These are phyloP conservation scores for Drosophila ambigua DNA, from an alignment of 1,140 invertebrate species.

Conservation along the genomic window DNA sequence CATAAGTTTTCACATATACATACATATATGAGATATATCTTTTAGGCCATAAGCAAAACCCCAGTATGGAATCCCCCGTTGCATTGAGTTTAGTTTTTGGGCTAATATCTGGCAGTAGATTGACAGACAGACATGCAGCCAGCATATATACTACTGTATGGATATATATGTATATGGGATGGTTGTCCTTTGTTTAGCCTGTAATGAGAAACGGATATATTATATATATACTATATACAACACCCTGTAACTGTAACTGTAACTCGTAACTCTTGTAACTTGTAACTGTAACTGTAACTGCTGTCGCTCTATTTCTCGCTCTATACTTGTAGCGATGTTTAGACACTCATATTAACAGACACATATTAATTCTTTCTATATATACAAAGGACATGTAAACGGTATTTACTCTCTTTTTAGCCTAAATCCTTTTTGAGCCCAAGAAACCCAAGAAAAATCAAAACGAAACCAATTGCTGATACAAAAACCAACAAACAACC, in stretches of 20 bases:
- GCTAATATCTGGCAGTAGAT: constrained; percentile 24
- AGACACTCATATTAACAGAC: constrained; percentile 53
- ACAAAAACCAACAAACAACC: constrained; percentile 9
- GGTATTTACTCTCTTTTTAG: constrained; percentile 74
- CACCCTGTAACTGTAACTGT: constrained; percentile 40
- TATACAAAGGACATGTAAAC: constrained; percentile 69
- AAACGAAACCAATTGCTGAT: constrained; percentile 59
- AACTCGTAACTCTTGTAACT: constrained; percentile 25
- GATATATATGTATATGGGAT: constrained; percentile 43
- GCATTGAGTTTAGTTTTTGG: constrained; percentile 62
- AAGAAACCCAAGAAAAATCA: constrained; percentile 28
- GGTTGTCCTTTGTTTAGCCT: constrained; percentile 62
- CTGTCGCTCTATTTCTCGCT: constrained; percentile 66
- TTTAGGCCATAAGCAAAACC: constrained; percentile 66
- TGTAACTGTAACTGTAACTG: constrained; percentile 54
- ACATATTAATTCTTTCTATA: constrained; percentile 63
- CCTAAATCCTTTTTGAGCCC: constrained; percentile 33
- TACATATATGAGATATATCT: constrained; percentile 57
- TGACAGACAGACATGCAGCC: constrained; percentile 10
- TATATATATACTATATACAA: constrained; percentile 39
- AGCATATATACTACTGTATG: constrained; percentile 41
- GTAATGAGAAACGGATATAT: constrained; percentile 31
- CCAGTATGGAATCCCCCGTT: constrained; percentile 55
- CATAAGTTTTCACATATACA: constrained; percentile 73
- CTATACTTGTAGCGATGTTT: constrained; percentile 76